Base-by-base conservation (phyloP, 2,888 invertebrate species). In the Eupeodes luniger region DNA sequence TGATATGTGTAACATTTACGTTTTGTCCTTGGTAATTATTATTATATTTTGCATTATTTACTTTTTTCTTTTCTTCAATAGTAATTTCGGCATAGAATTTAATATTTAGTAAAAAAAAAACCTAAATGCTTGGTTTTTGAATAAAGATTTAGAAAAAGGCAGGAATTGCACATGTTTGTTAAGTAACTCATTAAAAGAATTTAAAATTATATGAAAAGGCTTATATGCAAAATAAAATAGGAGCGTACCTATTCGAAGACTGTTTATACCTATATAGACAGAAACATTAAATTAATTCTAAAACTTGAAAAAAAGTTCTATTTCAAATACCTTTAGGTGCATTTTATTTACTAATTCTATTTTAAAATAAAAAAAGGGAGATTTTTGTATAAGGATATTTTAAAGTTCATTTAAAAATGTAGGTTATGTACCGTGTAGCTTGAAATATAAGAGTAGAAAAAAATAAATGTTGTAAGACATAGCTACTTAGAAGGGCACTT, bases 1-100 rank as follows among this genome's bases (percentile, higher is more conserved):
- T 80, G 80, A 81, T 87, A 75, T 72, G 79, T 81, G 6, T 49
- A 79, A 72, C 61, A 64, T 72, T 69, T 66, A 75, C n/a, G 27
- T 72, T 57, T 72, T 72, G 83, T 67, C 83, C 83, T 87, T 87
- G 86, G 82, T 79, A 76, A 83, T 67, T 83, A 76, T 79, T 76
- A 74, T 66, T 77, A 40, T 40, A 19, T 36, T 49, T 64, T 4
- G 3, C 16, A 47, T 47, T 69, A 53, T 36, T 53, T 55, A 80
- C 69, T 14, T 70, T 53, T 49, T 67, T 11, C 14, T 36, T 34
- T 51, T 72, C 70, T 51, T 75, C 9, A 67, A 47, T 75, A 66
- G 16, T 47, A 47, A 66, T 53, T 53, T 69, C 1, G 47, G 59
- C n/a, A 59, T 16, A 27, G 14, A 59, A 72, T 47, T 47, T 9